Evolutionary conservation across 2,113 vertebrate species (phyloP), one percentile per base, ranked within the genome.

Genomic region (Seriola rivoliana): DNA sequence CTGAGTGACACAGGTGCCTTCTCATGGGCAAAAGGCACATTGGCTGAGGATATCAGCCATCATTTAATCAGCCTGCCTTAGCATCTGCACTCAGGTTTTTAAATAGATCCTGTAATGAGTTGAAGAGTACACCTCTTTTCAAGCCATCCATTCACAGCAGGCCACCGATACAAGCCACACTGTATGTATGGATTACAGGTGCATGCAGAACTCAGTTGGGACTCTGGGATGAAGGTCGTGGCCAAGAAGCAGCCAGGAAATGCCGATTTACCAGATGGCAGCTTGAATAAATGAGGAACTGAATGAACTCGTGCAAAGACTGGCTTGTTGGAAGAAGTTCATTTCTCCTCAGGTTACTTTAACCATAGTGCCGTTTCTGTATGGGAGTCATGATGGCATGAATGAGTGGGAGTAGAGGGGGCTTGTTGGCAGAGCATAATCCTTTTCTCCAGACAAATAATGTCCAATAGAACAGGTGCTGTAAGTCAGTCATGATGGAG

Each of bases 101-200:
- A 89, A 92, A 93, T 89, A 85, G 78, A 89, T 85, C 75, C 69
- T 71, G 75, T 84, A 91, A 90, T 84, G 81, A 91, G 86, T 78
- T 84, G 87, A 85, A 76, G 81, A 85, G 65, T 17, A 42, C 76
- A 52, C 52, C 46, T 78, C 73, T 77, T 62, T 68, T 85, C 84
- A 32, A 52, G 52, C 68, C 79, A 77, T 85, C 83, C 54, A 75
- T 79, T 85, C 86, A 67, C 78, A 85, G 86, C 86, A 59, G 74
- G 87, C 69, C 64, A 54, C 75, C 60, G 57, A 79, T 73, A 73
- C 66, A 65, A 72, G 55, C 64, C 67, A 48, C 46, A n/a, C 48
- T 75, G 52, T 80, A 85, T 59, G 75, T 84, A 80, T 75, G 74
- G 71, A 69, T 85, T 82, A 81, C 91, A 90, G 90, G 80, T 92